phyloP scores from a whole-genome alignment of 2,797 vertebrate species.

The Sparus aurata region DNA sequence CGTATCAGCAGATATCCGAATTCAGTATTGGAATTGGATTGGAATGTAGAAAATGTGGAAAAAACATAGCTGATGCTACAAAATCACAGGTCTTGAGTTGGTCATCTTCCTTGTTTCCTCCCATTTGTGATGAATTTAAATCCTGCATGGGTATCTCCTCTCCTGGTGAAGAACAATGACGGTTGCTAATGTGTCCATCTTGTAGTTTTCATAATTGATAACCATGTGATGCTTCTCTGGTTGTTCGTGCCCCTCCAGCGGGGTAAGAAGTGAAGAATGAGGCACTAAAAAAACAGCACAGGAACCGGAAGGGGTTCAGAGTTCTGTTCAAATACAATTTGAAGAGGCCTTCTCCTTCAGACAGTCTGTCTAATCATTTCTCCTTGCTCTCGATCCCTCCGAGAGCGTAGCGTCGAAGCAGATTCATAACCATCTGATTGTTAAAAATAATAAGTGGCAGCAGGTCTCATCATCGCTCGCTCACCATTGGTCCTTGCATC shows the following conservation, averaged over 20 bases:
- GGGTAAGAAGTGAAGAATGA: not conserved
- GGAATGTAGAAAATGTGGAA: not conserved
- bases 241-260: conserved; percentile 9
- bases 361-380: not conserved
- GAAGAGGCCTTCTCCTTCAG: not conserved
- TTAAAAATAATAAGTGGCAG: conserved; percentile 8
- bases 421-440: not conserved
- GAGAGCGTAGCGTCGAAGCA: conserved; percentile 7
- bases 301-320: not conserved
- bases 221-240: conserved; percentile 13
- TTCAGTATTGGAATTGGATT: no score
- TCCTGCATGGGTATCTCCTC: conserved; percentile 29
- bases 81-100: not conserved
- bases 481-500: conserved; percentile 94
- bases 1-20: no score
- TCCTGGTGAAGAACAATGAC: not conserved
- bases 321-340: not conserved
- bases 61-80: not conserved
- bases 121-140: conserved; percentile 32
- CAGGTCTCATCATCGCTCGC: conserved; percentile 53
- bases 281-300: not conserved
- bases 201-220: conserved; percentile 4
- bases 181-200: conserved; percentile 25
- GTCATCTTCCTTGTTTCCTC: conserved; percentile 22
- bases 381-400: not conserved